A percentile compares a stretch with the other conserved stretches of the same genome.
Evolutionary conservation across 92 coral and sea anemone species (phyloP).

Genomic region (Epizoanthus fatuus): DNA sequence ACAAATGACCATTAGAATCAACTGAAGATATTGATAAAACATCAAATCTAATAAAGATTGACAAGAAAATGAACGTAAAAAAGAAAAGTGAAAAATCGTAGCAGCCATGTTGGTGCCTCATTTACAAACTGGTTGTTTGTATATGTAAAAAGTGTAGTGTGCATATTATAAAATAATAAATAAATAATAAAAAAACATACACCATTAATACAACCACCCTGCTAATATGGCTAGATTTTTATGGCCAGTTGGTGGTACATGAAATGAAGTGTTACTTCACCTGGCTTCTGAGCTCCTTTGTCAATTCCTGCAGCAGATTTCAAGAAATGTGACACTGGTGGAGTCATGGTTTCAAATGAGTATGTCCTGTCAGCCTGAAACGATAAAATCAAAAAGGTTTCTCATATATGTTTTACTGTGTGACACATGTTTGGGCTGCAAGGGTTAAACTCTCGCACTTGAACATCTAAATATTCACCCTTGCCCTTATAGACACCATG

Average conservation of each 20-base stretch:
- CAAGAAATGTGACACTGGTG: constrained; percentile 93
- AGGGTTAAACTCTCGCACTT: background rate
- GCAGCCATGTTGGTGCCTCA: too few species aligned
- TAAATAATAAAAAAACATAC: too few species aligned
- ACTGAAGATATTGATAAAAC: too few species aligned
- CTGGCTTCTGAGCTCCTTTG: constrained; percentile 98
- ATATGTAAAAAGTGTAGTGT: too few species aligned
- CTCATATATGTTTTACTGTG: background rate
- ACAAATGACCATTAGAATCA: too few species aligned
- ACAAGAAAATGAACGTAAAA: too few species aligned
- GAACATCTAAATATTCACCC: background rate
- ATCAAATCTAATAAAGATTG: too few species aligned
- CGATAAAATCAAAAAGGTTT: background rate
- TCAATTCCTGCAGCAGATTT: constrained; percentile 98
- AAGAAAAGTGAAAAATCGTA: too few species aligned
- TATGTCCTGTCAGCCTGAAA: constrained; percentile 93
- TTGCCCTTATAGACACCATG: too few species aligned
- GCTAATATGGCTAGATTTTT: background rate
- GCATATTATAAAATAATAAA: too few species aligned
- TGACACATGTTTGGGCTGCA: background rate
- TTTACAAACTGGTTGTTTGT: too few species aligned
- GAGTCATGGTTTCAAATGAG: constrained; percentile 91
- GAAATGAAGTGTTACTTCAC: constrained; percentile 37
- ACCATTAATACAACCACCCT: background rate
- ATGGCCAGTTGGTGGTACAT: background rate